These are phyloP conservation scores for Oxystoma pomonae DNA, from an alignment of 2,888 invertebrate genomes.

Conservation along the genomic window DNA sequence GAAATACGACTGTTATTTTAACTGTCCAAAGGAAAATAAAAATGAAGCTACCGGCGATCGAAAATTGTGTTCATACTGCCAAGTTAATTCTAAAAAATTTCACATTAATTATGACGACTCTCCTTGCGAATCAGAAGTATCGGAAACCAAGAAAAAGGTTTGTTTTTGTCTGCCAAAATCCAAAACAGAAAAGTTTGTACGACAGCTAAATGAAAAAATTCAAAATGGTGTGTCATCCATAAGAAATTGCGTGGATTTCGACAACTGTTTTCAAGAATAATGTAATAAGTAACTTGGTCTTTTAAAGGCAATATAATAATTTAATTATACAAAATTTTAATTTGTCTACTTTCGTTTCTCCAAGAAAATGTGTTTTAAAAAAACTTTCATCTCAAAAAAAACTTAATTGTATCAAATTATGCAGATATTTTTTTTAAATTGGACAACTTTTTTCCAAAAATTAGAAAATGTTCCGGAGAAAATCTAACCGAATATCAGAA, in stretches of 20 bases:
- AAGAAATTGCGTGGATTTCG: neutral
- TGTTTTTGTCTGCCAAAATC: slow-evolving; percentile 27
- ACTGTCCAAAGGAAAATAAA: neutral
- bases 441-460: neutral
- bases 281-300: too few relatives aligned
- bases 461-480: neutral
- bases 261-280: neutral
- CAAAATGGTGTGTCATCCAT: neutral
- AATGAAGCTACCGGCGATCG: neutral
- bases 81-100: slow-evolving; percentile 13
- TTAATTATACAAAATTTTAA: too few relatives aligned
- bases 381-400: too few relatives aligned
- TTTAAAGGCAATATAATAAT: too few relatives aligned
- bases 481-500: neutral
- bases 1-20: slow-evolving; percentile 28
- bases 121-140: slow-evolving; percentile 17
- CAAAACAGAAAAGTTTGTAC: slow-evolving; percentile 23
- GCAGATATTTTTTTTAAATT: too few relatives aligned
- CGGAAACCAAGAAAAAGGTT: slow-evolving; percentile 21
- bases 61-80: slow-evolving; percentile 23
- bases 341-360: too few relatives aligned
- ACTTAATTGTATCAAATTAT: too few relatives aligned
- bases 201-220: slow-evolving; percentile 27
- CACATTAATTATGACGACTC: slow-evolving; percentile 16
- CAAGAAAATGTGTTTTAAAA: too few relatives aligned